Base-by-base conservation (phyloP, 2,888 invertebrate genomes). In the Dolichopus griseipennis region DNA sequence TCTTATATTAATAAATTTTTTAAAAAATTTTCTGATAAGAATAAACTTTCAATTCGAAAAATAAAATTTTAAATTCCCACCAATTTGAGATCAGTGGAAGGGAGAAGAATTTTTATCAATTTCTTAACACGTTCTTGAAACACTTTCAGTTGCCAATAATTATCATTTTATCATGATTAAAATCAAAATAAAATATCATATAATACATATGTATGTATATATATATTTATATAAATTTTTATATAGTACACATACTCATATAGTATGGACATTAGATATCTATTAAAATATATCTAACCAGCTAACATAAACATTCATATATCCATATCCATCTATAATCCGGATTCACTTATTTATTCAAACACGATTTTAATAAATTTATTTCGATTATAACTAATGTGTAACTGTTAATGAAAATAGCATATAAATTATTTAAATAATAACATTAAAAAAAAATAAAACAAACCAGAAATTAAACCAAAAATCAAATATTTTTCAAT, bases 361-460 rank as follows among this genome's bases (percentile, higher is more conserved):
- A 52, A 52, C 52, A 52, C 52, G 52, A 52, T 52, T 52, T 52
- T 18, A 52, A 52, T 52, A 52, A 52, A 52, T 9, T 52, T 52
- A n/a, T 52, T 52, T 52, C 18, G 52, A 52, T 37, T 37, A 37
- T 52, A 52, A 52, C 52, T 52, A 15, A 52, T 52, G 52, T 52
- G 52, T 52, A 52, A 52, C 52, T 52, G 52, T 52, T 52, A 7
- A 52, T 52, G 52, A 52, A 52, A 52, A 52, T 52, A 52, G 18
- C 52, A 52, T 12, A 52, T 52, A 52, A 52, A 52, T 52, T 52
- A 52, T 52, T 52, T 52, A 52, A 52, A 52, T 52, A 52, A 52
- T 18, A 18, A 52, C 18, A 52, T 18, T 18, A 52, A 12, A 18
- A 18, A 52, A 18, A 6, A 18, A 52, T 18, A 52, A 52, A 6